Conservation (phyloP, 2,113 vertebrate genomes). For the Nicator chloris region DNA sequence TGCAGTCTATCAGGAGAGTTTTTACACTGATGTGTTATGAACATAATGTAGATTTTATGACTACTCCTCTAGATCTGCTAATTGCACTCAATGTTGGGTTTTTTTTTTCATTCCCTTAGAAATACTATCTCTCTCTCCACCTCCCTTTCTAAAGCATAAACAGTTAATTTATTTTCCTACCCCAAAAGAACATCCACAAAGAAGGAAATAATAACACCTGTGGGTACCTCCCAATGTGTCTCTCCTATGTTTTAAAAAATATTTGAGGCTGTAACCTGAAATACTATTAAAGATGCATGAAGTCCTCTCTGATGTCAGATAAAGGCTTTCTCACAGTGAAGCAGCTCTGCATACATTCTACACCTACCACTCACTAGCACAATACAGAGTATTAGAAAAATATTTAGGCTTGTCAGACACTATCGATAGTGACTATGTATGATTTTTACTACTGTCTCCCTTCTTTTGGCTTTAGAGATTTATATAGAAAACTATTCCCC, state of each 20-base stretch:
- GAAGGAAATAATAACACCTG: slow-evolving; percentile 17
- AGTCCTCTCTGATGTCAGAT: not conserved
- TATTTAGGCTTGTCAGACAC: not conserved
- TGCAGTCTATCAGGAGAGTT: not conserved
- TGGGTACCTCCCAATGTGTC: slow-evolving; percentile 18
- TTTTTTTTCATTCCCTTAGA: not conserved
- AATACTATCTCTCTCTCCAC: not conserved
- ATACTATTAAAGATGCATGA: not conserved
- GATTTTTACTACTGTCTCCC: not conserved
- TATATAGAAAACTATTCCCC: not conserved
- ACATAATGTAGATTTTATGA: slow-evolving; percentile 25
- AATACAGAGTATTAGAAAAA: not conserved
- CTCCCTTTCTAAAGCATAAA: slow-evolving; percentile 34
- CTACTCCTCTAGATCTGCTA: not conserved
- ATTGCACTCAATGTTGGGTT: not conserved
- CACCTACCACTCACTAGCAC: not conserved
- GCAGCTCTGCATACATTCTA: not conserved
- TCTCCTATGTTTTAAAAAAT: slow-evolving; percentile 43
- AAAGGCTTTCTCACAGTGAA: not conserved
- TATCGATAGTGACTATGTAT: not conserved
- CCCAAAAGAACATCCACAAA: not conserved
- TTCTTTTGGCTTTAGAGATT: not conserved
- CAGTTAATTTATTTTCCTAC: slow-evolving; percentile 29
- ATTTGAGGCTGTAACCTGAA: slow-evolving; percentile 43
- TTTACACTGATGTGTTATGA: not conserved